Base-by-base conservation (phyloP, 2,797 vertebrate genomes). In the Rhabdophis nuchalis region DNA sequence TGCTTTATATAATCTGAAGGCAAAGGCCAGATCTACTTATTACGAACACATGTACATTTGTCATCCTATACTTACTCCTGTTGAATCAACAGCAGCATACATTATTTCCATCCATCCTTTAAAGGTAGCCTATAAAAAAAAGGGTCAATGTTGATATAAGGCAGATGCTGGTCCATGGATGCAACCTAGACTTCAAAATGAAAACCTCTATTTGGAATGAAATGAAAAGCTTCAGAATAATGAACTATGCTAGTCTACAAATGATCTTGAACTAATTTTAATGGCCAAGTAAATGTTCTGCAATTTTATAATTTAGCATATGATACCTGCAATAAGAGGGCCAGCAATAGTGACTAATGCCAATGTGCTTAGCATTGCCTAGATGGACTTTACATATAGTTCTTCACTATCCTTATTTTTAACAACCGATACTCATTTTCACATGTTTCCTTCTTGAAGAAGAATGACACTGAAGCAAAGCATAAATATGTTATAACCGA, bases 41-140 rank as follows among this genome's bases (percentile, higher is more conserved):
- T 41, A 54, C 64, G 50, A 64, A 5, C 56, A 64, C 18, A 14
- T 36, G 64, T 57, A 86, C 1, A 7, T 89, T 41, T 64, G 27
- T 52, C 16, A n/a, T 64, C 5, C 41, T 93, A 93, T 90, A 98
- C 98, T 98, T 98, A 99, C 99, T 94, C 99, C 98, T 98, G 98
- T 97, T 85, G 99, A 99, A 97, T 99, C 99, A 94, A 99, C 99
- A 88, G 99, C 99, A 95, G 99, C 99, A 94, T 99, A 99, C 99
- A 99, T 99, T 95, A 99, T 99, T 92, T 99, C 98, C 99, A 99
- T 99, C 99, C 99, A 99, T 88, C 99, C 99, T 98, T 99, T 99
- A 96, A 99, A 99, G 91, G 99, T 99, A 93, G 99, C 98, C 99
- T 99, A 95, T 92, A 94, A 97, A 60, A 60, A 97, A 88, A 88